These are phyloP conservation scores for Acanthosepion esculentum DNA, from an alignment of 2,888 invertebrate genomes.

Conservation along the genomic window DNA sequence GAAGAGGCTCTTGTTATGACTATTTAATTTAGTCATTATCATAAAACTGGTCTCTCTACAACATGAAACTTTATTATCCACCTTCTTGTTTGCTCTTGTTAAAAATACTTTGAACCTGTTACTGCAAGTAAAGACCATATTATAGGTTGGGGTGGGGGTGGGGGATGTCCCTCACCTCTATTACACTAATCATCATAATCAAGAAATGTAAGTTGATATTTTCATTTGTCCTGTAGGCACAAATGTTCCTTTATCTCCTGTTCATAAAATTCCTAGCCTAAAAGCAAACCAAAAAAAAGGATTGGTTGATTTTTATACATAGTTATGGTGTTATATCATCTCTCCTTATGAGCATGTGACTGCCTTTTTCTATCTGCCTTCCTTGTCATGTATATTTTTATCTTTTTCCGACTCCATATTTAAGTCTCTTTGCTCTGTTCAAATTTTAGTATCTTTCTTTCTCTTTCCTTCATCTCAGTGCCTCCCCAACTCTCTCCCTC, in stretches of 20 bases:
- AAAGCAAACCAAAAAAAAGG: background rate
- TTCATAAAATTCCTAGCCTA: background rate
- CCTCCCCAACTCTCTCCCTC: background rate
- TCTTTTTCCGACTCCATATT: background rate
- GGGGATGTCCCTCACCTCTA: background rate
- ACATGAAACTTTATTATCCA: background rate
- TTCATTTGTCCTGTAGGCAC: background rate
- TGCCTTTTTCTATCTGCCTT: background rate
- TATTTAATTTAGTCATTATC: background rate
- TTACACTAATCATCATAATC: background rate
- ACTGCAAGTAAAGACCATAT: background rate
- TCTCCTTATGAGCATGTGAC: background rate
- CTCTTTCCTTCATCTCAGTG: background rate
- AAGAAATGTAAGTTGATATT: background rate
- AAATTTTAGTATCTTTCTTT: background rate
- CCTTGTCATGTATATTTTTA: background rate
- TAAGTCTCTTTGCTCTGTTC: background rate
- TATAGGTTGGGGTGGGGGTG: background rate
- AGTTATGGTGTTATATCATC: background rate
- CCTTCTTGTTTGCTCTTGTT: background rate
- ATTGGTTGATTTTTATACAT: background rate
- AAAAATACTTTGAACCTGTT: background rate
- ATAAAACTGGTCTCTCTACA: background rate
- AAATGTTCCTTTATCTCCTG: background rate
- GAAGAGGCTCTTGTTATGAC: background rate